Conservation (phyloP, 2,113 vertebrate species). For the Cryptomyrus ogoouensis region DNA sequence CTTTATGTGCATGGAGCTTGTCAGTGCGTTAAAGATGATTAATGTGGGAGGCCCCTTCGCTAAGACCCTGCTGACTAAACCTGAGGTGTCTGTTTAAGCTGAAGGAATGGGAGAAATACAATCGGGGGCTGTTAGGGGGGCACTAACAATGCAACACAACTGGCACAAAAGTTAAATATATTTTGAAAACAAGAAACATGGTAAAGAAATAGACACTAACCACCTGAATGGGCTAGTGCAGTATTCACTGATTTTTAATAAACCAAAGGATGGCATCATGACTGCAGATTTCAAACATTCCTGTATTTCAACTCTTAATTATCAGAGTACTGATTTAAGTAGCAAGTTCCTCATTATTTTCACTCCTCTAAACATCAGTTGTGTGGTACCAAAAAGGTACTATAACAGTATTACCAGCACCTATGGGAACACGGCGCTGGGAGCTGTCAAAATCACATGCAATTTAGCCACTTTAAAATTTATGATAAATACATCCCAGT, state of each 20-base stretch:
- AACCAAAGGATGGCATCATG: not conserved
- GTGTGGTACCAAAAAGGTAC: not conserved
- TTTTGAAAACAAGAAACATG: not conserved
- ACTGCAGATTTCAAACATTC: not conserved
- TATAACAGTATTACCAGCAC: not conserved
- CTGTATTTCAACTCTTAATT: not conserved
- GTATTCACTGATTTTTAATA: not conserved
- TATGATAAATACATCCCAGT: not conserved
- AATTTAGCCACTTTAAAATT: not conserved
- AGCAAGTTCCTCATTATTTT: not conserved
- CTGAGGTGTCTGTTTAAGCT: not conserved
- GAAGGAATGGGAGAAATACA: not conserved
- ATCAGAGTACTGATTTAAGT: not conserved
- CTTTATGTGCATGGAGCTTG: not conserved
- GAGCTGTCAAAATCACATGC: not conserved
- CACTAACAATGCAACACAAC: not conserved
- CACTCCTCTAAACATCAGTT: not conserved
- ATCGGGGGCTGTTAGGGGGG: not conserved
- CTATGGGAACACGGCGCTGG: not conserved
- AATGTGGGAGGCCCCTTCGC: not conserved
- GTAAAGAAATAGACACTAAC: not conserved
- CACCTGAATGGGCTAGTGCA: not conserved
- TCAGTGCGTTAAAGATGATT: slow-evolving; percentile 5
- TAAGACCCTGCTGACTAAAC: not conserved
- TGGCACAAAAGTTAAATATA: not conserved